Conservation (phyloP, 2,113 vertebrate species). For the Oncorhynchus tshawytscha region DNA sequence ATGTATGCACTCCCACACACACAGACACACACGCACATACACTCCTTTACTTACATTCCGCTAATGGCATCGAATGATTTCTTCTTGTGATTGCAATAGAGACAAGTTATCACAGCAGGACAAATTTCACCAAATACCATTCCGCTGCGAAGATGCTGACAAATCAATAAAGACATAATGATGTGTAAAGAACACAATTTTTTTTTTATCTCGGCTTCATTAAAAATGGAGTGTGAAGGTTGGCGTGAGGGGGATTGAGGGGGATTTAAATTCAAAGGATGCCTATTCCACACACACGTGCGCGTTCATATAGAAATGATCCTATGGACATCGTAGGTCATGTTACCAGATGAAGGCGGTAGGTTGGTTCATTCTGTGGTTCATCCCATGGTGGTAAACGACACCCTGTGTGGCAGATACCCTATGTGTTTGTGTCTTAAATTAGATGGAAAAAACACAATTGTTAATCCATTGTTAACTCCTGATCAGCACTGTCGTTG, state of each 20-base stretch:
- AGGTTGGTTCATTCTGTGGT: slow-evolving; percentile 39
- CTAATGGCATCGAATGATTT: slow-evolving; percentile 51
- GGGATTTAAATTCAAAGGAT: slow-evolving; percentile 41
- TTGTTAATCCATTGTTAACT: too few relatives aligned
- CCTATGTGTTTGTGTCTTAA: too few relatives aligned
- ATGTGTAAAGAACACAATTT: slow-evolving; percentile 59
- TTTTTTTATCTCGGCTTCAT: slow-evolving; percentile 46
- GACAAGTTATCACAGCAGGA: slow-evolving; percentile 52
- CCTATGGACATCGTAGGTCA: slow-evolving; percentile 45
- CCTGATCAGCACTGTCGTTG: too few relatives aligned
- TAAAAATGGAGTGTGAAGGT: slow-evolving; percentile 37
- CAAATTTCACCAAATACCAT: slow-evolving; percentile 52
- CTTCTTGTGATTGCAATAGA: slow-evolving; percentile 47
- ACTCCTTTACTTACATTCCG: slow-evolving; percentile 23
- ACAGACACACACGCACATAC: background rate
- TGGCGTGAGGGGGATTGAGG: slow-evolving; percentile 13
- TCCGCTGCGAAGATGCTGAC: slow-evolving; percentile 53
- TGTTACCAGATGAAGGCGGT: slow-evolving; percentile 56
- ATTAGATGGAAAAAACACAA: too few relatives aligned
- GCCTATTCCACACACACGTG: slow-evolving; percentile 22
- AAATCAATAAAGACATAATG: slow-evolving; percentile 69
- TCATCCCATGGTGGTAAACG: slow-evolving; percentile 55
- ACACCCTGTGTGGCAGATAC: slow-evolving; percentile 38
- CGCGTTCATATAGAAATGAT: slow-evolving; percentile 19
- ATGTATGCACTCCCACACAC: background rate